phyloP scores from a whole-genome alignment of 37 sponge, comb jelly and placozoan genomes.

The Axinella damicornis region DNA sequence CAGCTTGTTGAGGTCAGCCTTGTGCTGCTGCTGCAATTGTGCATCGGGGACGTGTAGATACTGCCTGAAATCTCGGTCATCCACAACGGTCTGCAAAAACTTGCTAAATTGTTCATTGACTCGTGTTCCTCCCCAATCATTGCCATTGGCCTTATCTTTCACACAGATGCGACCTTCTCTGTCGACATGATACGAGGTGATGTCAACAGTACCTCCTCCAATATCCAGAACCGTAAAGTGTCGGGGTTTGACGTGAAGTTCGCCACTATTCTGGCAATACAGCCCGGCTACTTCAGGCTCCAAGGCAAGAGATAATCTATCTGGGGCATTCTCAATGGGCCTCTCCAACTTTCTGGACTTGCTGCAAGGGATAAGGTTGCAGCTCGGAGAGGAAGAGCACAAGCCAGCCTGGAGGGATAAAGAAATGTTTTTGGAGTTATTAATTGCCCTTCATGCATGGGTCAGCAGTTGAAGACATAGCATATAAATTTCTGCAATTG shows the following conservation, averaged over 20 bases:
- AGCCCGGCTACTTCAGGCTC: constrained; percentile 57
- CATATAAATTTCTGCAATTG: too few species aligned
- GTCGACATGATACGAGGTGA: too few species aligned
- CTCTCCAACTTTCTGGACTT: too few species aligned
- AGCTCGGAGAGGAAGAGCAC: neutral
- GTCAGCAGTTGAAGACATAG: too few species aligned
- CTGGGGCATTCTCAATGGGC: constrained; percentile 20
- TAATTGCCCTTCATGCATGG: too few species aligned
- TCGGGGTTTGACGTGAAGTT: neutral
- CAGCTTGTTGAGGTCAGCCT: neutral
- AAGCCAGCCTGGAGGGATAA: constrained; percentile 26
- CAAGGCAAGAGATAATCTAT: constrained; percentile 40
- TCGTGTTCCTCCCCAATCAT: constrained; percentile 34
- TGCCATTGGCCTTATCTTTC: neutral
- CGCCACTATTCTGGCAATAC: neutral
- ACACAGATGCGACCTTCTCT: too few species aligned
- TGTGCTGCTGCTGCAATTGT: neutral
- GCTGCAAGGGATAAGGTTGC: neutral
- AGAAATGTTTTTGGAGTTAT: too few species aligned
- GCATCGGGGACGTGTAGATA: neutral
- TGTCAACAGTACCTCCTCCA: too few species aligned
- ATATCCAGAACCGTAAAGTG: neutral
- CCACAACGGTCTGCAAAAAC: constrained; percentile 8
- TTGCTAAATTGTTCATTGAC: constrained; percentile 12
- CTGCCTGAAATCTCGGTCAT: neutral